Evolutionary conservation across 1,140 invertebrate species (phyloP), one percentile per base, ranked within the genome.

Genomic region (Reticulitermes speratus): DNA sequence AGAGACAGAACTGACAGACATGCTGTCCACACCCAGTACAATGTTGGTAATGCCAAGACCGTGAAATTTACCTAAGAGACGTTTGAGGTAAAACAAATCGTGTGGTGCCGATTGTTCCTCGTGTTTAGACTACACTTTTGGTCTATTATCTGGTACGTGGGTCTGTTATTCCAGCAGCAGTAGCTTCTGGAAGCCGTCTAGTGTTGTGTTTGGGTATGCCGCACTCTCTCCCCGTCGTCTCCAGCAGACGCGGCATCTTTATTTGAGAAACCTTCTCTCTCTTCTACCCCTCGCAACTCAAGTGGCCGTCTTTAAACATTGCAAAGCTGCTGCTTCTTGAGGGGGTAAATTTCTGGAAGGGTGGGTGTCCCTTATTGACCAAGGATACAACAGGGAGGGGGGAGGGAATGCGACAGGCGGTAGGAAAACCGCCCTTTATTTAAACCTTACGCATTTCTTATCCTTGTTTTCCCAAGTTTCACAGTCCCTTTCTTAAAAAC

Each of bases 251-350:
- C 65, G 65, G 65, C 65, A 16, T 75, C 65, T 75, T 14, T 75
- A 14, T 75, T 75, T 75, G 65, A 75, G n/a, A 25, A 75, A 11
- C 65, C 9, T n/a, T 12, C 65, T 75, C 59, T 65, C 59, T 65
- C 25, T 48, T 8, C 19, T 23, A 12, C 59, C 8, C 59, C 65
- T 30, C 65, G n/a, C 65, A 75, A 75, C 65, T 75, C 25, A 75
- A 75, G 65, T 75, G 65, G 65, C 65, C 65, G 65, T 75, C 65
- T 75, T 75, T 25, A 75, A 75, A 75, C 65, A 75, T 30, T 75
- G 65, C 65, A 25, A 75, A 75, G 65, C 65, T 75, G 65, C 25
- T n/a, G n/a, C 8, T 9, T 9, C 25, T n/a, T 25, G 25, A 75
- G 65, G 25, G 65, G n/a, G 65, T 30, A 30, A 75, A 75, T 25